A percentile compares a stretch with the other conserved stretches of the same genome.
These are phyloP conservation scores for Yponomeuta malinellus DNA, from an alignment of 2,888 invertebrate species.

Conservation along the genomic window DNA sequence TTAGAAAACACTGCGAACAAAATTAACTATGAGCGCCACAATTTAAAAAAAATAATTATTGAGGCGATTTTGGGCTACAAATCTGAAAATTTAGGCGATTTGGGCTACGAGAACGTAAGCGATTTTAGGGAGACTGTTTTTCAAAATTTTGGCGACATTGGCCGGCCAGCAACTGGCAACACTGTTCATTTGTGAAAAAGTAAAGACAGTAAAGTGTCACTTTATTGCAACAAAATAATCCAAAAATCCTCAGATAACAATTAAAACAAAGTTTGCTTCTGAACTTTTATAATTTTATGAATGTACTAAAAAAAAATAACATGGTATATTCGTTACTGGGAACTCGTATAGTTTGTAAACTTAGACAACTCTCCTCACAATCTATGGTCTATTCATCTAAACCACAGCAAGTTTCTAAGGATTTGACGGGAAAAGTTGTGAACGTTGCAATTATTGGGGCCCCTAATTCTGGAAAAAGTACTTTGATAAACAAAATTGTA, in stretches of 20 bases:
- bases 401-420: constrained; percentile 39
- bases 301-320: not conserved
- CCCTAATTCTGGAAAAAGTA: constrained; percentile 98
- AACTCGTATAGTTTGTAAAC: not conserved
- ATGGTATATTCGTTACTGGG: constrained; percentile 8
- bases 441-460: constrained; percentile 92
- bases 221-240: not conserved
- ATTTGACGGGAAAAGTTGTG: constrained; percentile 57
- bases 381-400: constrained; percentile 48
- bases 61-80: too few species aligned
- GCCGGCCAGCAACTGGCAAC: too few species aligned
- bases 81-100: too few species aligned
- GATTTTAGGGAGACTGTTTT: too few species aligned
- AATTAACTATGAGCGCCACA: too few species aligned
- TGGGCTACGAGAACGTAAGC: too few species aligned
- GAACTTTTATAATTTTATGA: not conserved
- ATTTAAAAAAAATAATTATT: too few species aligned
- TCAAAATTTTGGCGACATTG: too few species aligned
- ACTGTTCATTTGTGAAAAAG: not conserved
- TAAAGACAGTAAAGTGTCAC: not conserved
- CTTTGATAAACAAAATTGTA: constrained; percentile 90
- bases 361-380: constrained; percentile 22
- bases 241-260: not conserved
- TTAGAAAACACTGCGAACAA: too few species aligned
- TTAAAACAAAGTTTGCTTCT: not conserved